Evolutionary conservation across 1,140 invertebrate genomes (phyloP).

Genomic region (Mesaphorura yosii): DNA sequence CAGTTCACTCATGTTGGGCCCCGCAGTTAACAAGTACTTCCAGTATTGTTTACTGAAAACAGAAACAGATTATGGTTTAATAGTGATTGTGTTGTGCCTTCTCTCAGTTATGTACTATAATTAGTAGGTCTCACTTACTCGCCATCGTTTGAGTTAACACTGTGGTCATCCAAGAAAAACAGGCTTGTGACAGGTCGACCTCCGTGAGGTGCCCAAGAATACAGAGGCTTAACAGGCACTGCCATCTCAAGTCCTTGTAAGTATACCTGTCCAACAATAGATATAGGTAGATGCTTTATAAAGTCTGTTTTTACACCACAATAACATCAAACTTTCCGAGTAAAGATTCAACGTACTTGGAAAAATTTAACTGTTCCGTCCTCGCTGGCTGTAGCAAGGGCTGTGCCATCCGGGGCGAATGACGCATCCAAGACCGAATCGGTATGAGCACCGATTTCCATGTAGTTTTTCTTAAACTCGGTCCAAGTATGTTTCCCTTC

Average conservation of each 20-base stretch:
- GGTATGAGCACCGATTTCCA: slow-evolving; percentile 48
- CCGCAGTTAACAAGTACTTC: slow-evolving; percentile 85
- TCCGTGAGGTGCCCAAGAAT: slow-evolving; percentile 71
- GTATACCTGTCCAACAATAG: no score
- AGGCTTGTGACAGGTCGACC: slow-evolving; percentile 70
- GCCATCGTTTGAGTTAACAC: slow-evolving; percentile 50
- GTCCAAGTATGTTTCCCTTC: slow-evolving; percentile 39
- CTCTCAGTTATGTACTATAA: slow-evolving; percentile 13
- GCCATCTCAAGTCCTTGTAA: no score
- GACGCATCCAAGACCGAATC: slow-evolving; percentile 66
- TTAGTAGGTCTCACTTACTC: slow-evolving; percentile 51
- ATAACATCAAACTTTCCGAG: slow-evolving; percentile 31
- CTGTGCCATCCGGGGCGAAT: slow-evolving; percentile 85
- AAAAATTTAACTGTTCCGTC: slow-evolving; percentile 87
- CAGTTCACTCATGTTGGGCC: slow-evolving; percentile 75
- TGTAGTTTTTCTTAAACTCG: slow-evolving; percentile 44
- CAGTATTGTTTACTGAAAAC: slow-evolving; percentile 64
- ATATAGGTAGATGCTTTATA: no score
- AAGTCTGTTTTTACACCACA: no score
- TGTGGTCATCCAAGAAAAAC: slow-evolving; percentile 85
- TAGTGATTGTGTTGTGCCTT: neutral
- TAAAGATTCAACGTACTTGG: slow-evolving; percentile 49
- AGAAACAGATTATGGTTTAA: no score
- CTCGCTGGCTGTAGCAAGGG: slow-evolving; percentile 70
- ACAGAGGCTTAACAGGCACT: no score